Evolutionary conservation across 2,888 invertebrate genomes (phyloP).

Genomic region (Drosophila falleni): DNA sequence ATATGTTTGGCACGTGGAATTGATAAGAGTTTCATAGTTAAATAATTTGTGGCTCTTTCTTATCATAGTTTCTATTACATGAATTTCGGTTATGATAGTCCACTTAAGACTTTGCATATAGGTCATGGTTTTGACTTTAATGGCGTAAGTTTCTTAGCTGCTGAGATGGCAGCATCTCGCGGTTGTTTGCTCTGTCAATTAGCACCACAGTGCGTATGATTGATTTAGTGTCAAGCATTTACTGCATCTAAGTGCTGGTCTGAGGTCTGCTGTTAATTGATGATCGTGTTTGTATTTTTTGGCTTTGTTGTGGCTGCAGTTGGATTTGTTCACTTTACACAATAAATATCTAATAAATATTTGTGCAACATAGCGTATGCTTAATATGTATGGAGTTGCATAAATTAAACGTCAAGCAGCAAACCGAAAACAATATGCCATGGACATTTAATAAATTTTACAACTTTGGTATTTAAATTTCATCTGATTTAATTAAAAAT

Average conservation of each 20-base stretch:
- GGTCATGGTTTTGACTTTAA: constrained; percentile 13
- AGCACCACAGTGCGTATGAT: constrained; percentile 69
- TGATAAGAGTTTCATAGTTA: constrained; percentile 2
- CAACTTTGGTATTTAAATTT: constrained; percentile 47
- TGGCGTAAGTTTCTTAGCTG: not conserved
- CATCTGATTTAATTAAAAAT: constrained; percentile 65
- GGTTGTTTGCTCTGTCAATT: constrained; percentile 58
- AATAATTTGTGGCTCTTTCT: not conserved
- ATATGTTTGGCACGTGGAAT: constrained; percentile 13
- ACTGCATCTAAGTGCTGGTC: constrained; percentile 23
- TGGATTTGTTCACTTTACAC: constrained; percentile 29
- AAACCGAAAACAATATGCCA: constrained; percentile 6
- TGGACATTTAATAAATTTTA: constrained; percentile 28
- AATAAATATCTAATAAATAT: constrained; percentile 69
- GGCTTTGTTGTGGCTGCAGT: not conserved
- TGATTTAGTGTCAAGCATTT: constrained; percentile 56
- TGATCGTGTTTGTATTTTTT: constrained; percentile 20
- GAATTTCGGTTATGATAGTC: not conserved
- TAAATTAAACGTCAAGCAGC: constrained; percentile 61
- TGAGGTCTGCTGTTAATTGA: constrained; percentile 47
- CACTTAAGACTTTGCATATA: not conserved
- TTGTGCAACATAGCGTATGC: constrained; percentile 73
- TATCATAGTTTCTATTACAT: constrained; percentile 4
- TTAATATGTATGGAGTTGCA: constrained; percentile 51
- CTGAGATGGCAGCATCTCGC: not conserved